Percentiles rank a stretch among this genome's conserved stretches.
These are phyloP conservation scores for Caradrina kadenii DNA, from an alignment of 2,888 invertebrate species.

Conservation along the genomic window DNA sequence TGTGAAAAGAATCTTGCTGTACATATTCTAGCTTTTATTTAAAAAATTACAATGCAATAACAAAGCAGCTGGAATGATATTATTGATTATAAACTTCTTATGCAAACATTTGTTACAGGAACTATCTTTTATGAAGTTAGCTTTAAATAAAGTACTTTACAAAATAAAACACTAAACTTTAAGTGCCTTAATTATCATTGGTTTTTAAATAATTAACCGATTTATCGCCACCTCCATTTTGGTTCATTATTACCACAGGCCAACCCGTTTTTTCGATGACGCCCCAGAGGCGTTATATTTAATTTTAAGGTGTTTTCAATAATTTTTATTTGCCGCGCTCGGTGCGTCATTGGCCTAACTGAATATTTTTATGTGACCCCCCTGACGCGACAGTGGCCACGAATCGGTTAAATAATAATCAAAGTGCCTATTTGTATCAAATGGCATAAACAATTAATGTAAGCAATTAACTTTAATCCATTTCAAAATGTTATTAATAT, in stretches of 20 bases:
- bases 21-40: conserved; percentile 24
- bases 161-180: too few relatives aligned
- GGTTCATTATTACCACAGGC: too few relatives aligned
- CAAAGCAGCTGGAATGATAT: neutral
- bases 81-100: conserved; percentile 7
- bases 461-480: conserved; percentile 11
- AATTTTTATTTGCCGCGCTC: too few relatives aligned
- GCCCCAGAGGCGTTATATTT: too few relatives aligned
- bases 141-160: too few relatives aligned
- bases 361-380: too few relatives aligned
- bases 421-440: conserved; percentile 8
- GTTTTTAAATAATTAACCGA: neutral
- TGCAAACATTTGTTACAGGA: neutral
- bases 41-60: conserved; percentile 6
- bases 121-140: conserved; percentile 13
- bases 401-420: conserved; percentile 6
- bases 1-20: neutral
- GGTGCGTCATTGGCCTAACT: too few relatives aligned
- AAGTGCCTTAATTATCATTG: too few relatives aligned
- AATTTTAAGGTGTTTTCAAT: too few relatives aligned
- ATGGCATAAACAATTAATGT: conserved; percentile 4
- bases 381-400: too few relatives aligned
- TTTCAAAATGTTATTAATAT: conserved; percentile 17
- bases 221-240: too few relatives aligned
- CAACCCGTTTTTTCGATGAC: too few relatives aligned